These are phyloP conservation scores for Origma solitaria DNA, from an alignment of 2,113 vertebrate genomes.

Conservation along the genomic window DNA sequence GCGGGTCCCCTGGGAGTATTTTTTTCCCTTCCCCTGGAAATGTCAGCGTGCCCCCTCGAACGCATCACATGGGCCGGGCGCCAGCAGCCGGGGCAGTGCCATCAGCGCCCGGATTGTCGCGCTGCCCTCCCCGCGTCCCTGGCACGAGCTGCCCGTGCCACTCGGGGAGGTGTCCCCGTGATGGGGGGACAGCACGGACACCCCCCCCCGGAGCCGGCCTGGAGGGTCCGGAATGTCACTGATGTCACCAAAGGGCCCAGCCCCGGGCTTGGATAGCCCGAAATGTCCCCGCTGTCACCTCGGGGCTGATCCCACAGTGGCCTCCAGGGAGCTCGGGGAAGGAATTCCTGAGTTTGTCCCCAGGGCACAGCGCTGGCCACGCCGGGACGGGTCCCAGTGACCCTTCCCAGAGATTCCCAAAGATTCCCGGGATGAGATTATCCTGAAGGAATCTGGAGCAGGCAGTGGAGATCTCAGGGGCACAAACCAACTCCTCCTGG, in stretches of 20 bases:
- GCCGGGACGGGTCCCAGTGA: too few relatives aligned
- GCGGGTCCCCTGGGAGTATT: not conserved
- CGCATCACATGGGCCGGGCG: not conserved
- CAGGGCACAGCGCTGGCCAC: not conserved
- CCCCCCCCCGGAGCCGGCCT: not conserved
- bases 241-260: not conserved
- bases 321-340: too few relatives aligned
- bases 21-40: not conserved
- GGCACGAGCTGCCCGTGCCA: not conserved
- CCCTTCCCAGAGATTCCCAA: too few relatives aligned
- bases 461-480: not conserved
- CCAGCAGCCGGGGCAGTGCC: not conserved
- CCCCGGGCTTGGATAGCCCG: not conserved
- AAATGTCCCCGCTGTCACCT: too few relatives aligned
- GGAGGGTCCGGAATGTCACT: not conserved
- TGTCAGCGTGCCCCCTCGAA: not conserved
- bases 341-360: not conserved
- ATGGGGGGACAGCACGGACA: too few relatives aligned
- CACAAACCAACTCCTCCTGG: not conserved
- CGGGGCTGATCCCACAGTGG: too few relatives aligned
- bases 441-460: not conserved
- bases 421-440: not conserved
- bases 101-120: not conserved
- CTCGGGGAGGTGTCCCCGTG: accelerated
- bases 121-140: not conserved